phyloP scores from a whole-genome alignment of 2,113 vertebrate genomes.

The Lepus europaeus region DNA sequence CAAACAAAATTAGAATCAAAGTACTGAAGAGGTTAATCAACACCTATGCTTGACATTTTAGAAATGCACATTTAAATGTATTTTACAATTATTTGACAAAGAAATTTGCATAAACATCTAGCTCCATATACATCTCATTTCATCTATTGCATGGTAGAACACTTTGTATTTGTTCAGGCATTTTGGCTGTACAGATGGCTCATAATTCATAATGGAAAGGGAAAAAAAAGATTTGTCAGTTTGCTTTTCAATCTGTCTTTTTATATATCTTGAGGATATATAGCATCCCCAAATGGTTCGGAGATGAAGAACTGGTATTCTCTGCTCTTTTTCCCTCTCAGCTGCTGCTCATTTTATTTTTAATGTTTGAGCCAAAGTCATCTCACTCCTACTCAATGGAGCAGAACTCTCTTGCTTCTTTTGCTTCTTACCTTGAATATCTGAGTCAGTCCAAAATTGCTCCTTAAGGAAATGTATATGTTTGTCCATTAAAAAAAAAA shows the following conservation, averaged over 20 bases:
- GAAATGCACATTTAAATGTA: not conserved
- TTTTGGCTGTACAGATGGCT: constrained; percentile 67
- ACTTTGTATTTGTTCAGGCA: constrained; percentile 45
- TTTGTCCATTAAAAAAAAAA: not conserved
- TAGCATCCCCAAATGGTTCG: constrained; percentile 49
- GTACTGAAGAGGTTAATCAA: constrained; percentile 33
- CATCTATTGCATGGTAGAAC: not conserved
- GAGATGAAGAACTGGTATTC: constrained; percentile 33
- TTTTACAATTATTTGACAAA: not conserved
- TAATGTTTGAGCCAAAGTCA: constrained; percentile 58
- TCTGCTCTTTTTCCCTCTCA: constrained; percentile 57
- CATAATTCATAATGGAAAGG: constrained; percentile 54
- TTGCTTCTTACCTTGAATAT: not conserved
- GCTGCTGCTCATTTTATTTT: constrained; percentile 66
- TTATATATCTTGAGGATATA: constrained; percentile 59
- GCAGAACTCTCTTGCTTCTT: not conserved
- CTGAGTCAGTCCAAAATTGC: constrained; percentile 23
- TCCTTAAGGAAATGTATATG: constrained; percentile 25
- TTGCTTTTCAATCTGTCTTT: constrained; percentile 63
- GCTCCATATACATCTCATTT: not conserved
- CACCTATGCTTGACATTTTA: not conserved
- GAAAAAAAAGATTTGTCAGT: constrained; percentile 15
- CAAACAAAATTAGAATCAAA: constrained; percentile 73
- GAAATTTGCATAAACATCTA: constrained; percentile 11
- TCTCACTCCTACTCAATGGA: constrained; percentile 34